Conservation (phyloP, 2,797 vertebrate species). For the Micromesistius poutassou region DNA sequence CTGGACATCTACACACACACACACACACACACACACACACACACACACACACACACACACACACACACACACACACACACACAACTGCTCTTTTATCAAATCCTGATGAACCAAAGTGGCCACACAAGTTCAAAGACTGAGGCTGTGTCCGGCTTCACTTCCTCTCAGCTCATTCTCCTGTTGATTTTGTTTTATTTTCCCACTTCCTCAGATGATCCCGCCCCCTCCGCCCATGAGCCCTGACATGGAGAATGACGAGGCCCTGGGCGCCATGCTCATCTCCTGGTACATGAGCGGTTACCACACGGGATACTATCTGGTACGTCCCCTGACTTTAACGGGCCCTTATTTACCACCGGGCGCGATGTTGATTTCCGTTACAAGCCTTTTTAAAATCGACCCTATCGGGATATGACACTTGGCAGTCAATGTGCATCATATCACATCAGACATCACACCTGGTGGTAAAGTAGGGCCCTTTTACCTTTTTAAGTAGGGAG, state of each 20-base stretch:
- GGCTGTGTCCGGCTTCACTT: background rate
- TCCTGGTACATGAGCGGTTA: slow-evolving; percentile 99
- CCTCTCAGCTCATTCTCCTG: background rate
- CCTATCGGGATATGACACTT: too few relatives aligned
- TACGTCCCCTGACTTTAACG: slow-evolving; percentile 62
- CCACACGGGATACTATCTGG: slow-evolving; percentile 96
- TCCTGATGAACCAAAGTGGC: background rate
- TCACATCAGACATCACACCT: background rate
- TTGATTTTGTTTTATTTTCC: background rate
- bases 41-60: too few relatives aligned
- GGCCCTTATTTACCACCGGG: background rate
- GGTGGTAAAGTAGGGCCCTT: background rate
- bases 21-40: too few relatives aligned
- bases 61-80: too few relatives aligned
- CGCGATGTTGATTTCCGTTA: background rate
- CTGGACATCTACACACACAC: too few relatives aligned
- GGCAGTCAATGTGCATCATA: too few relatives aligned
- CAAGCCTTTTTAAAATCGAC: background rate
- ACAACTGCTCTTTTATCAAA: background rate
- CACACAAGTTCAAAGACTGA: too few relatives aligned
- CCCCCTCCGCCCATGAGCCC: slow-evolving; percentile 88
- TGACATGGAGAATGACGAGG: slow-evolving; percentile 86
- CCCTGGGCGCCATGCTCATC: slow-evolving; percentile 91
- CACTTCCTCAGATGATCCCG: slow-evolving; percentile 83
- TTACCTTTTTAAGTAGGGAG: background rate